These are phyloP conservation scores for Campoplex capitator DNA, from an alignment of 2,888 invertebrate species.

Conservation along the genomic window DNA sequence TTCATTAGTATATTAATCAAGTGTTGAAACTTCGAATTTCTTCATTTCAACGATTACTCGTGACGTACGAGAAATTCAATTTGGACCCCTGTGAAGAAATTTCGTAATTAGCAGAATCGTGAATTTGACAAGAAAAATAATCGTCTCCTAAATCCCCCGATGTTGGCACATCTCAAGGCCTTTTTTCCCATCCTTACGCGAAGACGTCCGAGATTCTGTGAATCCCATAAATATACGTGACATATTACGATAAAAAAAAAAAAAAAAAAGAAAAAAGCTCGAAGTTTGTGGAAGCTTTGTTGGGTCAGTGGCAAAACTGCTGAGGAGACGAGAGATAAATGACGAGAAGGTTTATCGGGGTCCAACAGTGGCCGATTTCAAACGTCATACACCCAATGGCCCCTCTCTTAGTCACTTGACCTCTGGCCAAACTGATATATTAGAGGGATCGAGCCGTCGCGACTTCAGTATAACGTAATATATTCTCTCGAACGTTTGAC, in stretches of 20 bases:
- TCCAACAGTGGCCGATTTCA: slow-evolving; percentile 57
- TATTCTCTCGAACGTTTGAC: slow-evolving; percentile 38
- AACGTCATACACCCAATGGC: slow-evolving; percentile 39
- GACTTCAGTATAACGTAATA: slow-evolving; percentile 57
- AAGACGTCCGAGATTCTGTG: not conserved
- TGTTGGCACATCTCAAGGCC: not conserved
- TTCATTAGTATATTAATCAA: not conserved
- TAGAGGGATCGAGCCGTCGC: slow-evolving; percentile 50
- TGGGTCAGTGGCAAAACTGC: slow-evolving; percentile 53
- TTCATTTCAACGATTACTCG: not conserved
- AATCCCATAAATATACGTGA: not conserved
- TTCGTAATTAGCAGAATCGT: not conserved
- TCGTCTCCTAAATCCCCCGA: not conserved
- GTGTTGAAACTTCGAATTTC: not conserved
- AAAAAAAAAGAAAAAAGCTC: not conserved
- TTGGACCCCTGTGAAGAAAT: not conserved
- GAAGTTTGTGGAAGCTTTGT: slow-evolving; percentile 41
- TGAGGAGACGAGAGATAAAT: slow-evolving; percentile 53
- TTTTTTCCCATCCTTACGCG: not conserved
- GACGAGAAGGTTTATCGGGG: slow-evolving; percentile 63
- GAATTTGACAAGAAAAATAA: not conserved
- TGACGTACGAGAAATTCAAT: not conserved
- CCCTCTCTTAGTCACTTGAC: slow-evolving; percentile 40
- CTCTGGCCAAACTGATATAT: slow-evolving; percentile 72
- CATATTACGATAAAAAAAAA: not conserved